phyloP scores from a whole-genome alignment of 2,797 vertebrate species.

The Caiman crocodilus region DNA sequence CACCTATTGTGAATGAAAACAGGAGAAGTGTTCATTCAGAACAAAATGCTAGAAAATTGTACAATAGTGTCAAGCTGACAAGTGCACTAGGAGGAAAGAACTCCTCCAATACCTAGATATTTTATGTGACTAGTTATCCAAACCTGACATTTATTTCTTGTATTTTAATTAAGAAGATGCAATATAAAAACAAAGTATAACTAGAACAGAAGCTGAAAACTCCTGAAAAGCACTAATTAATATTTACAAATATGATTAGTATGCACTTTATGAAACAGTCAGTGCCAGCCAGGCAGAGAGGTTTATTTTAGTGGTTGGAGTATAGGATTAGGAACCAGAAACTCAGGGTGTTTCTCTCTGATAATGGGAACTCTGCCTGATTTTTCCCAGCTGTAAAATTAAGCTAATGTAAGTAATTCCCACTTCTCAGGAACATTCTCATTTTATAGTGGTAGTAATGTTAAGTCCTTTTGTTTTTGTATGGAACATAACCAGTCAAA shows the following conservation, averaged over 20 bases:
- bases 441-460: neutral
- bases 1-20: neutral
- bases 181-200: neutral
- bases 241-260: too few species aligned
- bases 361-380: too few species aligned
- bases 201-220: neutral
- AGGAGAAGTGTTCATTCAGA: neutral
- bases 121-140: neutral
- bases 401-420: neutral
- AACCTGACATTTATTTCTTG: neutral
- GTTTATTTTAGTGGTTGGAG: neutral
- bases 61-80: neutral
- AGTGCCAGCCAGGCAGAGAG: neutral
- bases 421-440: neutral
- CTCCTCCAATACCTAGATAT: neutral
- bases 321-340: neutral
- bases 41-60: neutral
- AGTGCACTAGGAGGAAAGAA: neutral
- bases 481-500: neutral
- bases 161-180: neutral
- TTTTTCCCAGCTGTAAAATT: neutral
- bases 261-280: too few species aligned
- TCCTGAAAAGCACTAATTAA: too few species aligned
- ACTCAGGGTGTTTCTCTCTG: neutral
- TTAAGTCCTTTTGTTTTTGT: neutral